Evolutionary conservation across 2,888 invertebrate genomes (phyloP).

Genomic region (Crocallis elinguaria): DNA sequence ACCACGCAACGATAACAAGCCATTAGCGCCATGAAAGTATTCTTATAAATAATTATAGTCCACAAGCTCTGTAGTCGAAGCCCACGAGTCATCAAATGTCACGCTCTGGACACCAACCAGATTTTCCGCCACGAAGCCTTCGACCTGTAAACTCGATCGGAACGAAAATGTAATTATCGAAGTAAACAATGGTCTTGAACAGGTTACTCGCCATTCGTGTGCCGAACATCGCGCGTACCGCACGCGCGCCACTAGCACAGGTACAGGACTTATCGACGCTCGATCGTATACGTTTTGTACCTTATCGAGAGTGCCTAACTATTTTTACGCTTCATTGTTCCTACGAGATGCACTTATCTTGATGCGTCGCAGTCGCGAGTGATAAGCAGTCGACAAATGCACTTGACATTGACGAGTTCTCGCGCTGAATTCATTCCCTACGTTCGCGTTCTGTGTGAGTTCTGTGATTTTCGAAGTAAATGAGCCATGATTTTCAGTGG

Average conservation of each 20-base stretch:
- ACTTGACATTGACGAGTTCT: constrained; percentile 63
- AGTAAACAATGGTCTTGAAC: constrained; percentile 73
- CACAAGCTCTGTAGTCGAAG: background rate
- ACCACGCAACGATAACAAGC: constrained; percentile 1
- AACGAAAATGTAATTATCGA: constrained; percentile 79
- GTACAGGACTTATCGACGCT: constrained; percentile 56
- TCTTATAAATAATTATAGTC: constrained; percentile 1
- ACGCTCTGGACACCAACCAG: constrained; percentile 52
- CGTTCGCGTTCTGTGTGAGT: constrained; percentile 41
- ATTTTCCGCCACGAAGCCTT: constrained; percentile 77
- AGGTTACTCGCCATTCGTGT: constrained; percentile 75
- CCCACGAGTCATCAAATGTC: constrained; percentile 1
- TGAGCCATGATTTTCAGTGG: constrained; percentile 61
- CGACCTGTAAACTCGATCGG: constrained; percentile 78
- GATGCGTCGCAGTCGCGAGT: constrained; percentile 50
- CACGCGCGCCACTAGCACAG: constrained; percentile 58
- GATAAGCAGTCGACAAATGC: constrained; percentile 55
- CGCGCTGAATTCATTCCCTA: constrained; percentile 30
- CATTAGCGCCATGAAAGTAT: background rate
- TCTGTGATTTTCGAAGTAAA: constrained; percentile 46
- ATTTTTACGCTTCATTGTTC: constrained; percentile 55
- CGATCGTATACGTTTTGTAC: constrained; percentile 61
- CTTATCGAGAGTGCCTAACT: constrained; percentile 64
- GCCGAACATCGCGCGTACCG: constrained; percentile 69
- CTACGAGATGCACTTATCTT: constrained; percentile 63